phyloP scores from a whole-genome alignment of 2,797 vertebrate species.

The Rhynchotus rufescens region DNA sequence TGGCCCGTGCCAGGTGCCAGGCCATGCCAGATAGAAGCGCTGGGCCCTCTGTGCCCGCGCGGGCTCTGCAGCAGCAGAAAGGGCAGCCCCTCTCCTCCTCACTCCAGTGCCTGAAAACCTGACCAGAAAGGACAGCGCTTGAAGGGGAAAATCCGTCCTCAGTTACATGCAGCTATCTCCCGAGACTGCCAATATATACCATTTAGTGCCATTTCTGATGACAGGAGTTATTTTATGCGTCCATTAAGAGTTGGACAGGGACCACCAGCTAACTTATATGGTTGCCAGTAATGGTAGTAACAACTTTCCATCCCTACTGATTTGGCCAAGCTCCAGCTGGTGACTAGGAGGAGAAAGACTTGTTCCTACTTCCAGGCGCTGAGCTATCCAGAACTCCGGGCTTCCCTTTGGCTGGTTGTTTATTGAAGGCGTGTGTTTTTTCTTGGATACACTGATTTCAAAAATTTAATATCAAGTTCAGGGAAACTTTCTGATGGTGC shows the following conservation, averaged over 20 bases:
- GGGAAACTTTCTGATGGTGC: neutral
- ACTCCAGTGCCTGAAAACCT: neutral
- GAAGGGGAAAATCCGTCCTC: neutral
- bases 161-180: neutral
- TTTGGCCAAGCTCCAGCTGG: neutral
- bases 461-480: neutral
- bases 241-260: neutral
- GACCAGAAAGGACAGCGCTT: neutral
- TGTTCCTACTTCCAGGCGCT: neutral
- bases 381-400: fast-evolving
- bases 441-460: neutral
- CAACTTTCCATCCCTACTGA: neutral
- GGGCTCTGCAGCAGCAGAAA: neutral
- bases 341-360: neutral
- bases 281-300: neutral
- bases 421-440: neutral
- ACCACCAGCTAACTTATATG: neutral
- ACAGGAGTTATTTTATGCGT: neutral
- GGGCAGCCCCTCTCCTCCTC: neutral
- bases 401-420: neutral
- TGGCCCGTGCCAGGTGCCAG: neutral
- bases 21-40: neutral
- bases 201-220: neutral
- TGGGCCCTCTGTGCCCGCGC: neutral
- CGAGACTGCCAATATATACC: neutral